Percentiles rank a stretch among this genome's conserved stretches.
Conservation (phyloP, 2,888 invertebrate genomes). For the Alloplasta piceator region DNA sequence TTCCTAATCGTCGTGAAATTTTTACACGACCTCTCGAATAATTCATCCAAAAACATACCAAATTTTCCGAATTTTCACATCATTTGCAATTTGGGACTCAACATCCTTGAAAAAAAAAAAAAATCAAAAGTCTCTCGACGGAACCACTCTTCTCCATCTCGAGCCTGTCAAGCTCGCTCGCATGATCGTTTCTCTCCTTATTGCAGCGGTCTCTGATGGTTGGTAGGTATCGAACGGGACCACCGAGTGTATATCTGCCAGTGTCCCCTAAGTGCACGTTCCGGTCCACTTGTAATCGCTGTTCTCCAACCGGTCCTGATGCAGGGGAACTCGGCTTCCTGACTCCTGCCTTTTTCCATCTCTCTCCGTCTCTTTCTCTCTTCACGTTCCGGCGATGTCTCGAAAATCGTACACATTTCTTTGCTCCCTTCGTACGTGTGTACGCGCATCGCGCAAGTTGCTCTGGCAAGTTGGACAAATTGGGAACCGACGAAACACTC, state of each 20-base stretch:
- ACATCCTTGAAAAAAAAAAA: too few species aligned
- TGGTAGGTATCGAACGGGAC: conserved; percentile 45
- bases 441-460: conserved; percentile 21
- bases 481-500: conserved; percentile 54
- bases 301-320: conserved; percentile 62
- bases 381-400: conserved; percentile 10
- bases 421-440: conserved; percentile 16
- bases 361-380: conserved; percentile 25
- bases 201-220: conserved; percentile 38
- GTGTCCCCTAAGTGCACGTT: conserved; percentile 61
- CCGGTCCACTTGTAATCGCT: conserved; percentile 64
- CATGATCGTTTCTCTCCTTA: conserved; percentile 31
- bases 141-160: conserved; percentile 14
- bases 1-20: too few species aligned
- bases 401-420: conserved; percentile 48
- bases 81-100: too few species aligned
- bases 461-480: conserved; percentile 59
- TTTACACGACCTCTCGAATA: too few species aligned
- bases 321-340: conserved; percentile 41
- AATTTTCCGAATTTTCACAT: too few species aligned
- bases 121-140: conserved; percentile 39
- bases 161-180: conserved; percentile 37
- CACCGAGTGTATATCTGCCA: conserved; percentile 56
- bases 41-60: too few species aligned
- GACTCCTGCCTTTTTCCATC: conserved; percentile 30